Evolutionary conservation across 1,140 invertebrate species (phyloP).

Genomic region (Bombyx mandarina): DNA sequence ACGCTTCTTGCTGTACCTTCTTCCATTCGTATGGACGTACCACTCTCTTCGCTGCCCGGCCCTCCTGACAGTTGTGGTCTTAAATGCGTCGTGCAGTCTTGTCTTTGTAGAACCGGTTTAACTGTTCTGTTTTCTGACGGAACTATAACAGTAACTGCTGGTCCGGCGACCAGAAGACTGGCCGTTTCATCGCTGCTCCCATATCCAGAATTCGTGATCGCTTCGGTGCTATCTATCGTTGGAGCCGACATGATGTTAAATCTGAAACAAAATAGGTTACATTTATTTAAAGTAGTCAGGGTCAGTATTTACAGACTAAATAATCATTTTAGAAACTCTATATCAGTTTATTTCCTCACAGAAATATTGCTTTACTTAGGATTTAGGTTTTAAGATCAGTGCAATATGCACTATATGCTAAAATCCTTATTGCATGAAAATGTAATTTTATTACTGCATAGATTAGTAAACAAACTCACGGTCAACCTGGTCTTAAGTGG

Average conservation of each 20-base stretch:
- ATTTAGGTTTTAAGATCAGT: too few species aligned
- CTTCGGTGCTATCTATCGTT: constrained; percentile 67
- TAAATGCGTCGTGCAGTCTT: constrained; percentile 84
- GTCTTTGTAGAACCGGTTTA: constrained; percentile 86
- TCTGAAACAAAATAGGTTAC: constrained; percentile 48
- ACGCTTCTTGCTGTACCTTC: constrained; percentile 85
- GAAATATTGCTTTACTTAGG: too few species aligned
- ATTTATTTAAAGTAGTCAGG: constrained; percentile 3
- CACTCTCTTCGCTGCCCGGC: constrained; percentile 84
- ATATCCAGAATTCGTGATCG: constrained; percentile 75
- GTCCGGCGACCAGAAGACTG: constrained; percentile 76
- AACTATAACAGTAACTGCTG: constrained; percentile 64
- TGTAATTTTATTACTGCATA: too few species aligned
- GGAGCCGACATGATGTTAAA: constrained; percentile 50
- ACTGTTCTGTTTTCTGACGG: constrained; percentile 57
- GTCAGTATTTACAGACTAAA: background rate
- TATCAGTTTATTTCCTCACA: background rate
- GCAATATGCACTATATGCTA: too few species aligned
- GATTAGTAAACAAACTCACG: too few species aligned
- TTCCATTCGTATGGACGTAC: constrained; percentile 71
- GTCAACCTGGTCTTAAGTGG: too few species aligned
- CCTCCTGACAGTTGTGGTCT: constrained; percentile 81
- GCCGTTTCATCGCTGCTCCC: constrained; percentile 85
- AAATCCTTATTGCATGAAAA: too few species aligned
- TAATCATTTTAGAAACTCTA: background rate